Conservation (phyloP, 53 echinoderm and acorn worm genomes). For the Glandiceps talaboti region DNA sequence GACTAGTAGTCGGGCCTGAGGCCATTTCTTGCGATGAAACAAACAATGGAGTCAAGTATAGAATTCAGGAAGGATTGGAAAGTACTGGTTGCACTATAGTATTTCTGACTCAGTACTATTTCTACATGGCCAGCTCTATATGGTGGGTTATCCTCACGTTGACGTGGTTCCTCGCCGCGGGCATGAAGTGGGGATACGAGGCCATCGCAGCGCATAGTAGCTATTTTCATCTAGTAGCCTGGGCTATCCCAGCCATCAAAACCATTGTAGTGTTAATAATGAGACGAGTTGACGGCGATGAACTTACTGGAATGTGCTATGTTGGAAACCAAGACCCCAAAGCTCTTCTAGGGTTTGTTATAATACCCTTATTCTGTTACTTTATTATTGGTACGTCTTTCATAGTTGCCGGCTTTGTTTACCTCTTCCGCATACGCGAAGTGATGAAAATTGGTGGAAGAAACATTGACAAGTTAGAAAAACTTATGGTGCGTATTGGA, state of each 20-base stretch:
- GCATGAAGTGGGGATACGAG: slow-evolving; percentile 99
- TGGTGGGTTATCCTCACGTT: slow-evolving; percentile 97
- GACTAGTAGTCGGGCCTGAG: slow-evolving; percentile 55
- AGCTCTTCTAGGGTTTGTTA: slow-evolving; percentile 62
- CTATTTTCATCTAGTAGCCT: slow-evolving; percentile 91
- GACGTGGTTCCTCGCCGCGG: slow-evolving; percentile 90
- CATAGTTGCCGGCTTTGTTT: slow-evolving; percentile 80
- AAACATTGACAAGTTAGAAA: slow-evolving; percentile 94
- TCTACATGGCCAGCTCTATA: slow-evolving; percentile 96
- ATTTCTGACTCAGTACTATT: slow-evolving; percentile 95
- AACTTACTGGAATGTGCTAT: slow-evolving; percentile 93
- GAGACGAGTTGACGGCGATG: slow-evolving; percentile 81
- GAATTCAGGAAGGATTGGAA: slow-evolving; percentile 84
- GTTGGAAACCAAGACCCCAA: slow-evolving; percentile 80
- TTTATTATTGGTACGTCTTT: slow-evolving; percentile 85
- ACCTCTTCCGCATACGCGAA: slow-evolving; percentile 85
- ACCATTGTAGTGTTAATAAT: slow-evolving; percentile 68
- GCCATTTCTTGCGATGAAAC: slow-evolving; percentile 75
- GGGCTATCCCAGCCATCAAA: slow-evolving; percentile 85
- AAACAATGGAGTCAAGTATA: slow-evolving; percentile 34
- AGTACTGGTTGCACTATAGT: slow-evolving; percentile 91
- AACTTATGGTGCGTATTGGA: slow-evolving; percentile 91
- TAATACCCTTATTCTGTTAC: slow-evolving; percentile 81
- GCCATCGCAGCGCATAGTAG: slow-evolving; percentile 97
- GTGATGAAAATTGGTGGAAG: slow-evolving; percentile 97